These are phyloP conservation scores for Cyphomyrus plagiostoma DNA, from an alignment of 2,113 vertebrate species.

Conservation along the genomic window DNA sequence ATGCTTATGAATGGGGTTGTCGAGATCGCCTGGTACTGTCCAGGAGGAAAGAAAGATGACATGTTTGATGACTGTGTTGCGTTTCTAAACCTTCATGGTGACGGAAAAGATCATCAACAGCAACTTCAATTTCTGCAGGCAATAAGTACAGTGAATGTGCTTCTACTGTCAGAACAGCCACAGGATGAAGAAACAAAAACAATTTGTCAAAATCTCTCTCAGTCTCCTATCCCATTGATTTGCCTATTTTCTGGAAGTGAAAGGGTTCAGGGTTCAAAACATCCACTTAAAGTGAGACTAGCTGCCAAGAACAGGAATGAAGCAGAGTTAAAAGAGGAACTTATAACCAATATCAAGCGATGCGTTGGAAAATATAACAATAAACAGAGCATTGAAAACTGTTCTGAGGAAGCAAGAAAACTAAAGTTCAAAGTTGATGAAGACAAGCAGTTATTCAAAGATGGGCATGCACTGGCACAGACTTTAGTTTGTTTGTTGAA, in stretches of 20 bases:
- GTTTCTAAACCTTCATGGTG: conserved; percentile 12
- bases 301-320: conserved; percentile 40
- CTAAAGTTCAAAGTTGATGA: conserved; percentile 37
- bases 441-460: conserved; percentile 25
- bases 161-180: conserved; percentile 36
- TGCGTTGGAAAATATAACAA: conserved; percentile 21
- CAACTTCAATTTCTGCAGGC: too few species aligned
- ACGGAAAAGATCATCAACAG: too few species aligned
- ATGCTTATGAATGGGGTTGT: too few species aligned
- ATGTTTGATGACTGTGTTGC: conserved; percentile 43
- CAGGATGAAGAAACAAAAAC: conserved; percentile 33
- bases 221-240: neutral
- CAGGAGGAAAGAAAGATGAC: conserved; percentile 11
- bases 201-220: conserved; percentile 30
- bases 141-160: too few species aligned
- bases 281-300: conserved; percentile 16
- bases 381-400: conserved; percentile 29
- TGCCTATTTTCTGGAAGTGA: too few species aligned
- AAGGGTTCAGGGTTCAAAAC: neutral
- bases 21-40: too few species aligned
- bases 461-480: conserved; percentile 29
- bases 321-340: conserved; percentile 36
- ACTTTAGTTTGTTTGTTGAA: conserved; percentile 35
- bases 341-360: conserved; percentile 35
- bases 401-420: conserved; percentile 29